These are phyloP conservation scores for Festucalex cinctus DNA, from an alignment of 2,113 vertebrate genomes.

Conservation along the genomic window DNA sequence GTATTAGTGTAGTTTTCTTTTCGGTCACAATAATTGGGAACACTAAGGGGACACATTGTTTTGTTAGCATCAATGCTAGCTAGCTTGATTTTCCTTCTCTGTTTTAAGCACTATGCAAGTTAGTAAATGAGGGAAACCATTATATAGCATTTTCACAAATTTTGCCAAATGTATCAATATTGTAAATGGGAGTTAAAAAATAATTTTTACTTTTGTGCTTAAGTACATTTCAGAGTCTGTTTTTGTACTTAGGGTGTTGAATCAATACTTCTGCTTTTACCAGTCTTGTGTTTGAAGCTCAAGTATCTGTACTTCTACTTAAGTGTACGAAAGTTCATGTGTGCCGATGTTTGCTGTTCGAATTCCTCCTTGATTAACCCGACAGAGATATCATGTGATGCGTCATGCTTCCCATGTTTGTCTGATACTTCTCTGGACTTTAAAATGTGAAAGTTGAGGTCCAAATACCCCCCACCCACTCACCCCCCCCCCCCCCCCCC, in stretches of 20 bases:
- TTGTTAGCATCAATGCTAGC: not conserved
- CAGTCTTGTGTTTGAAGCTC: not conserved
- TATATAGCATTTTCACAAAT: too few relatives aligned
- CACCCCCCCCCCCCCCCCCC: not conserved
- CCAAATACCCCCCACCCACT: constrained; percentile 9
- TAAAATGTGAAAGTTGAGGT: constrained; percentile 14
- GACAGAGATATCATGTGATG: constrained; percentile 24
- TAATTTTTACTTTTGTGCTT: too few relatives aligned
- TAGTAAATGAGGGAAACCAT: too few relatives aligned
- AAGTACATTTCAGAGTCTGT: too few relatives aligned
- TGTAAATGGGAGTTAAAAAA: too few relatives aligned
- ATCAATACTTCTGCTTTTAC: too few relatives aligned
- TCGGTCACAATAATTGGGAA: not conserved
- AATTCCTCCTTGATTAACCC: constrained; percentile 53
- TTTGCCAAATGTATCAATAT: too few relatives aligned
- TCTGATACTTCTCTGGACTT: constrained; percentile 43
- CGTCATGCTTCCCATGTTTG: not conserved
- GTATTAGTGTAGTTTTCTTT: not conserved
- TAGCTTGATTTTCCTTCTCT: not conserved
- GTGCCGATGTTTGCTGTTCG: constrained; percentile 3
- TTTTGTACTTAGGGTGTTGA: too few relatives aligned
- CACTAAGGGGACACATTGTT: not conserved
- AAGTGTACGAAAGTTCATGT: not conserved
- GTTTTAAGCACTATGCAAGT: too few relatives aligned
- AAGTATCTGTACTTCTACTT: too few relatives aligned